Evolutionary conservation across 2,888 invertebrate species (phyloP), one percentile per base, ranked within the genome.

Genomic region (Hemithea aestivaria): DNA sequence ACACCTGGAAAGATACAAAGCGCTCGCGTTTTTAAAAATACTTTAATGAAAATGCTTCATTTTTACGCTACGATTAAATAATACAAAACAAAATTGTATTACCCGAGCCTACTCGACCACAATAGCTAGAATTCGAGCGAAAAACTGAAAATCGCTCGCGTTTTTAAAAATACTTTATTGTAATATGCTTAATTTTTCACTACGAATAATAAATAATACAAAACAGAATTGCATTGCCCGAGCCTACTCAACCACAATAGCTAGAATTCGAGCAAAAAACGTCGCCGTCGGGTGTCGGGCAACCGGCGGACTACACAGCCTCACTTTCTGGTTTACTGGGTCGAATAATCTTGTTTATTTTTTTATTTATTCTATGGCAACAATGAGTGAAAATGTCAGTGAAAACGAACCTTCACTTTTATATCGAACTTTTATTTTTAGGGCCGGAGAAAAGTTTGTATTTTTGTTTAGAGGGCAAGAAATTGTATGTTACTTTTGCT

Each of bases 261-360:
- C 47, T 40, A 62, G 62, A 64, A 59, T 20, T 48, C 53, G 51
- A 66, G 51, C 66, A 76, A 78, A 78, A 77, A 75, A 62, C 35
- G 22, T 50, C 56, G 66, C 69, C 70, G 73, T 58, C 70, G 67
- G 69, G 55, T 56, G 52, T 51, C 53, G 53, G 58, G 51, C 53
- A 53, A 48, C 54, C 61, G 56, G 58, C 56, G 55, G 53, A 58
- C 51, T 57, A 59, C 58, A 58, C 58, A 31, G 32, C 25, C 31
- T 42, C 34, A 60, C 62, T 73, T 74, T 73, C 78, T 73, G 70
- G 72, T 72, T 80, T 72, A 81, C 73, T 84, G 62, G 83, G 78
- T 78, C 81, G 71, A 69, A 70, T 74, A 70, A 73, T 71, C 48
- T 59, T 58, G 53, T 68, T 71, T 28, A 11, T 29, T 39, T 62